These are phyloP conservation scores for Capra hircus DNA, from an alignment of 2,113 vertebrate species.

Conservation along the genomic window DNA sequence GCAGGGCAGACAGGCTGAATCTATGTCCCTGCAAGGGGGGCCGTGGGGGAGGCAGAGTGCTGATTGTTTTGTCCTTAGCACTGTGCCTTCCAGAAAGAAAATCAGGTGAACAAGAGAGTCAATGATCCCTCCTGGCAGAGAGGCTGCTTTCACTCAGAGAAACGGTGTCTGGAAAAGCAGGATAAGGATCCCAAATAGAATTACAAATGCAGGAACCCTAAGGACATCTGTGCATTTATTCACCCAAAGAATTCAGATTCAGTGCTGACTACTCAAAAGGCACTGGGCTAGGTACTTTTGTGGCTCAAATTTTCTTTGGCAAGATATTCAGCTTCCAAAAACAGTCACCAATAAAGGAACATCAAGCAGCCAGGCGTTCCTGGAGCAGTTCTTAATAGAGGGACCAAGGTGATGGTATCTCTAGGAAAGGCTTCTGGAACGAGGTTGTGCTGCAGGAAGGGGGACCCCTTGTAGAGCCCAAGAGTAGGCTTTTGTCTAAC, in stretches of 20 bases:
- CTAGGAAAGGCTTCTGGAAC: not conserved
- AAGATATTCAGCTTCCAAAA: not conserved
- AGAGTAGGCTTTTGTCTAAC: not conserved
- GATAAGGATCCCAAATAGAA: not conserved
- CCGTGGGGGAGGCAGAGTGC: rapidly evolving
- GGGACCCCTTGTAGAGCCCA: not conserved
- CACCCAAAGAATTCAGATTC: not conserved
- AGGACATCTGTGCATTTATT: not conserved
- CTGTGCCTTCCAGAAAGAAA: not conserved
- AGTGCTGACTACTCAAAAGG: not conserved
- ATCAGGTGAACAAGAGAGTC: not conserved
- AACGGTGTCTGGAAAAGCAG: not conserved
- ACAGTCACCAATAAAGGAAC: not conserved
- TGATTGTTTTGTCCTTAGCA: not conserved
- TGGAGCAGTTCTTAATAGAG: not conserved
- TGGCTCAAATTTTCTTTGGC: not conserved
- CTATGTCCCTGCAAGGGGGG: not conserved
- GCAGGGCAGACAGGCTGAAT: not conserved
- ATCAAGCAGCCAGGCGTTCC: not conserved
- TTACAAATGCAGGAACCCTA: not conserved
- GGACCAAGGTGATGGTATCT: not conserved
- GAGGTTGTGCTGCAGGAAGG: not conserved
- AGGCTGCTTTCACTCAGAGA: not conserved
- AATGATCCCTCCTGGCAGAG: not conserved
- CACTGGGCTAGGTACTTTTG: not conserved